Conservation (phyloP, 1,140 invertebrate species). For the Dinoponera quadriceps region DNA sequence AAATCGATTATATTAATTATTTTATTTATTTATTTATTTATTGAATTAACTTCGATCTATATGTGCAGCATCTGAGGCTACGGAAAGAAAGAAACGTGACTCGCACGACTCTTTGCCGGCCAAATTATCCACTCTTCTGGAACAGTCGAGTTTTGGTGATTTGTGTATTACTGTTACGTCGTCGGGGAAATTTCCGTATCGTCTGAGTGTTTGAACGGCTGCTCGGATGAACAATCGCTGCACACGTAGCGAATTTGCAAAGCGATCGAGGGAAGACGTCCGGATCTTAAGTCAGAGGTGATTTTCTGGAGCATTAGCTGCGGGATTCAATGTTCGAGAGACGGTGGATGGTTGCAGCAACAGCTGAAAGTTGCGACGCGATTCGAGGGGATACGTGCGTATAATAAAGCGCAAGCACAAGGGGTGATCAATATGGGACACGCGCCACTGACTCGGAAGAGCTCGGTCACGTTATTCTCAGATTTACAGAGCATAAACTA, state of each 20-base stretch:
- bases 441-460: constrained; percentile 81
- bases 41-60: no score
- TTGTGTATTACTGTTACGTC: neutral
- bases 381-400: constrained; percentile 69
- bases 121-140: no score
- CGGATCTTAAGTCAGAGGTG: neutral
- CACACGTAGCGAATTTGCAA: neutral
- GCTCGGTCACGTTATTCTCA: constrained; percentile 77
- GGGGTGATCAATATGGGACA: constrained; percentile 71
- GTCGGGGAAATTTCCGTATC: neutral
- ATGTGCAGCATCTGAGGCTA: no score
- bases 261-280: neutral
- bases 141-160: no score
- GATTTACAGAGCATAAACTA: constrained; percentile 72
- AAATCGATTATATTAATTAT: no score
- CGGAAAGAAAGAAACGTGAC: no score
- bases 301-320: constrained; percentile 18
- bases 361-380: constrained; percentile 69
- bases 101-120: no score
- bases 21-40: no score
- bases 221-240: neutral
- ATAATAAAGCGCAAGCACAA: constrained; percentile 68
- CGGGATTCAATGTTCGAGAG: neutral
- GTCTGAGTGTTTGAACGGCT: neutral
- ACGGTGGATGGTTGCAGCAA: constrained; percentile 44